phyloP scores from a whole-genome alignment of 2,797 vertebrate species.

The Acropternis orthonyx region DNA sequence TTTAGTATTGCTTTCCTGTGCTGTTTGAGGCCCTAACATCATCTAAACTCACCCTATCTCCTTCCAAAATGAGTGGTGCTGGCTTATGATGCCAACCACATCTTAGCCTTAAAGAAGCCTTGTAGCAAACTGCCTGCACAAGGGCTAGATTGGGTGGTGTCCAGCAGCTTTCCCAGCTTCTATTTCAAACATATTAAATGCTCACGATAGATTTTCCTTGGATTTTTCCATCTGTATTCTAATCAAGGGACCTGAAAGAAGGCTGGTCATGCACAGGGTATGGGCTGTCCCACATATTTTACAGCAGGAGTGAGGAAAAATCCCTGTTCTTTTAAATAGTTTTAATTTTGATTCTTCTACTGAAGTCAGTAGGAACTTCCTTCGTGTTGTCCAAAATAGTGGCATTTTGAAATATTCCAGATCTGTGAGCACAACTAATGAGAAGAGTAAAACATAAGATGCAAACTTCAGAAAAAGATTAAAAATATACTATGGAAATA shows the following conservation, averaged over 20 bases:
- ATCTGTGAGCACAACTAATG: background rate
- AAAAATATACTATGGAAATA: conserved; percentile 61
- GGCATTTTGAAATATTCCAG: conserved; percentile 43
- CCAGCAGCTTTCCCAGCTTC: background rate
- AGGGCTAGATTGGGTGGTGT: background rate
- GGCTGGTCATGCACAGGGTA: background rate
- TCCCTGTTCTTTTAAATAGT: background rate
- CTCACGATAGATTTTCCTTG: background rate
- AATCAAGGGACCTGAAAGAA: background rate
- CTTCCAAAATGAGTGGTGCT: background rate
- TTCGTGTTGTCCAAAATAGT: background rate
- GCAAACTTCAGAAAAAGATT: conserved; percentile 59
- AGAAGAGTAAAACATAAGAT: conserved; percentile 30
- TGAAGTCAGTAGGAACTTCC: background rate
- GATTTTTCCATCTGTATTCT: background rate
- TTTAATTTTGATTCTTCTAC: background rate
- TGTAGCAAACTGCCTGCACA: background rate
- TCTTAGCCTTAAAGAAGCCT: background rate
- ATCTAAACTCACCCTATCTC: background rate
- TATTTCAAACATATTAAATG: background rate
- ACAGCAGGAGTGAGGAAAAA: background rate
- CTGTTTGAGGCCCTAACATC: background rate
- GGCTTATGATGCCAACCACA: background rate
- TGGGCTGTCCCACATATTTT: background rate
- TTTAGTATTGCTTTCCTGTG: background rate